Evolutionary conservation across 2,888 invertebrate genomes (phyloP).

Genomic region (Antheraea yamamai): DNA sequence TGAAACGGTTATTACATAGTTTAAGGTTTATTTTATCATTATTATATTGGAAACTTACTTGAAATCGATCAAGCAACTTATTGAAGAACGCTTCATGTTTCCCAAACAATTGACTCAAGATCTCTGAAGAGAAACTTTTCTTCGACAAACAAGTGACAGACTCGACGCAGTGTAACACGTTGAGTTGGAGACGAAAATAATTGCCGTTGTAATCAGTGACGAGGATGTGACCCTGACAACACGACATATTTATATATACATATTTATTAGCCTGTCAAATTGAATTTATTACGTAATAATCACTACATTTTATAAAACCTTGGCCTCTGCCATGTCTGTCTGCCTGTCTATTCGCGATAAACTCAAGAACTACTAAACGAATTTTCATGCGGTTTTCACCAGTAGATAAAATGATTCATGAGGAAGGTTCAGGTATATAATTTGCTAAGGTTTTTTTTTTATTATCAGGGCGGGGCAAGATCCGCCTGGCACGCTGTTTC

Average conservation of each 20-base stretch:
- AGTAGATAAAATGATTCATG: no score
- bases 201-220: conserved; percentile 80
- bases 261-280: neutral
- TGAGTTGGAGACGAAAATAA: conserved; percentile 84
- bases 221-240: conserved; percentile 78
- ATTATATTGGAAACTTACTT: conserved; percentile 53
- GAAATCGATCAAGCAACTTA: conserved; percentile 83
- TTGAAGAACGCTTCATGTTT: conserved; percentile 88
- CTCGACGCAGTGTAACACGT: conserved; percentile 79
- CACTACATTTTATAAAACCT: no score
- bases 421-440: no score
- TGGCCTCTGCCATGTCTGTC: no score
- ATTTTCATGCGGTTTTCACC: no score
- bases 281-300: neutral
- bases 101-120: conserved; percentile 85
- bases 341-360: no score
- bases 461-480: no score
- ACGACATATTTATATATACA: neutral
- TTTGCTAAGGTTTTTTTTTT: no score
- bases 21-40: neutral
- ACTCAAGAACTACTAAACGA: no score
- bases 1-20: no score
- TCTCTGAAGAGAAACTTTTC: conserved; percentile 79
- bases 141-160: conserved; percentile 84
- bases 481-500: no score